Evolutionary conservation across 23 tunicate genomes (phyloP).

Genomic region (Halocynthia roretzi): DNA sequence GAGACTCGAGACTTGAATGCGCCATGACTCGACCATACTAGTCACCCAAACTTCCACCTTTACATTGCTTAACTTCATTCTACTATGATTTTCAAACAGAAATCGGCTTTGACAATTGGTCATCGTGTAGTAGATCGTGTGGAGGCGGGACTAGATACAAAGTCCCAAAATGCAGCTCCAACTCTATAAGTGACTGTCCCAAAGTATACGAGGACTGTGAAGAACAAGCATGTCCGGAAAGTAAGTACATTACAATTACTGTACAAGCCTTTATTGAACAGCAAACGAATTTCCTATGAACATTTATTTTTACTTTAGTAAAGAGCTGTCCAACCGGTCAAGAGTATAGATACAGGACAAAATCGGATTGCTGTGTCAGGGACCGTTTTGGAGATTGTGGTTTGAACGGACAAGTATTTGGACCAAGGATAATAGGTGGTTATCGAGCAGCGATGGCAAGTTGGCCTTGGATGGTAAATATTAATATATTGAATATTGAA

Average conservation of each 20-base stretch:
- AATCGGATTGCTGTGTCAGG: constrained; percentile 25
- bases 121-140: constrained; percentile 28
- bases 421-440: constrained; percentile 42
- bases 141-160: constrained; percentile 36
- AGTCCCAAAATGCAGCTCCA: constrained; percentile 17
- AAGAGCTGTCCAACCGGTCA: constrained; percentile 12
- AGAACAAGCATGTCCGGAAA: constrained; percentile 1
- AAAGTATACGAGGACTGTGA: constrained; percentile 29
- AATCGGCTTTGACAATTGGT: constrained; percentile 12
- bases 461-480: constrained; percentile 57
- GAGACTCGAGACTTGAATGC: no score
- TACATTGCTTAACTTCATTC: not conserved
- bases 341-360: constrained; percentile 10
- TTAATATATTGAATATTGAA: constrained; percentile 15
- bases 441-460: constrained; percentile 8
- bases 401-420: not conserved
- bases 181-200: constrained; percentile 13
- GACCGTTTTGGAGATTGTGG: constrained; percentile 19
- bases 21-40: no score
- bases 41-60: no score
- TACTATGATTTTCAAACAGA: not conserved
- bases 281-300: not conserved
- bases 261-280: not conserved
- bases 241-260: constrained; percentile 4
- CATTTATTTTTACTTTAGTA: not conserved